Percentiles rank a stretch among this genome's conserved stretches.
Conservation (phyloP, 2,888 invertebrate species). For the Deilephila elpenor region DNA sequence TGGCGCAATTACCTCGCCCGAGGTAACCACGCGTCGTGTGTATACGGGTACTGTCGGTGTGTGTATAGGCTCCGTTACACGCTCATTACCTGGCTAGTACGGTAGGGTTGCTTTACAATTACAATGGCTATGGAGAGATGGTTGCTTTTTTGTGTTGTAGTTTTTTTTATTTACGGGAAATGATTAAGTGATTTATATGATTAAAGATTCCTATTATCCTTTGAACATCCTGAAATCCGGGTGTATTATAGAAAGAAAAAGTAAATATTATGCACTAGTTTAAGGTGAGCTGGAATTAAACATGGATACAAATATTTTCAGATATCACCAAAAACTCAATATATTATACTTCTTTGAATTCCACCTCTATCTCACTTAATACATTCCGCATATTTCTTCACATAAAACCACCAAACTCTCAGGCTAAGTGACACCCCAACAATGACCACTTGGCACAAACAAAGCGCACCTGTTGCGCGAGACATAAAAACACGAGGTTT, state of each 20-base stretch:
- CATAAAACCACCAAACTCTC: not conserved
- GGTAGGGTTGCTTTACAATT: not conserved
- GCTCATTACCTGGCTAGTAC: not conserved
- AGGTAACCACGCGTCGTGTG: not conserved
- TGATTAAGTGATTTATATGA: too few species aligned
- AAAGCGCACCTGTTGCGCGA: conserved; percentile 16
- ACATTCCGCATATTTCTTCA: too few species aligned
- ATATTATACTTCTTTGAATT: too few species aligned
- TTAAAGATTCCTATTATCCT: too few species aligned
- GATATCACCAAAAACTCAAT: too few species aligned
- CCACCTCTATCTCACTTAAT: too few species aligned
- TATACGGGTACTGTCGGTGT: not conserved
- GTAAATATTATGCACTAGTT: too few species aligned
- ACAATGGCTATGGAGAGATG: not conserved
- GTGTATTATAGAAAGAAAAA: too few species aligned
- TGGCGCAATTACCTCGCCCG: conserved; percentile 9
- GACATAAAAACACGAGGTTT: conserved; percentile 1
- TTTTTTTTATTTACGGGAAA: too few species aligned
- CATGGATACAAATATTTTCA: too few species aligned
- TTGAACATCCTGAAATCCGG: too few species aligned
- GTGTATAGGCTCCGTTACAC: not conserved
- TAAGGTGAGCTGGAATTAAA: too few species aligned
- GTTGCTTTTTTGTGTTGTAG: not conserved
- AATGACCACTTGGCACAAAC: conserved; percentile 3
- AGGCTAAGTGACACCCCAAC: conserved; percentile 1